Base-by-base conservation (phyloP, 2,113 vertebrate species). In the Chascanopsetta lugubris region DNA sequence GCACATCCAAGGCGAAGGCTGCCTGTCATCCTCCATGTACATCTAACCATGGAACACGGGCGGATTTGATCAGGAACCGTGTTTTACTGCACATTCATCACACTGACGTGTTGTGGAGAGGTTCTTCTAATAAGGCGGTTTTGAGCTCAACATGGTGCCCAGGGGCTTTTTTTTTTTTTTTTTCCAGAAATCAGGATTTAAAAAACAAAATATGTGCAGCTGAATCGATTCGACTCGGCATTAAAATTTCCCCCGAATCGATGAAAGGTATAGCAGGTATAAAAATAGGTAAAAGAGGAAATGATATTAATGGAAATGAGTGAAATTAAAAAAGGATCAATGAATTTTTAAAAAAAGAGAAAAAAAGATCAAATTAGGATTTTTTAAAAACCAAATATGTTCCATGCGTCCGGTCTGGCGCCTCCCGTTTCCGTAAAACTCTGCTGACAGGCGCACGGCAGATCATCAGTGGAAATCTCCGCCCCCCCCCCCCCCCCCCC, bases 391-490 rank as follows among this genome's bases (percentile, higher is more conserved):
- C 40, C 7, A 42, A 45, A 21, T 11, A 20, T 45, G 18, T 27
- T 48, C 59, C 26, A 51, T 3, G 30, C 29, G 40, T 60, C 56
- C 18, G 55, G 79, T 79, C 72, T 67, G 84, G 72, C 63, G 0
- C 69, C 72, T 85, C 61, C 70, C 63, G 71, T 71, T 80, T 82
- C n/a, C n/a, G 77, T 69, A 61, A 56, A 75, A 80, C 74, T 83
- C 89, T 87, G 79, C 90, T 79, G 90, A 92, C 80, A 77, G 91
- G 90, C 93, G 94, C 91, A 85, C 84, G 86, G 85, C 89, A 90
- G 92, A 96, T 95, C 95, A 95, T 91, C 91, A 71, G 86, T 91
- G 89, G 86, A 94, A 94, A 95, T 93, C 92, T 94, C 88, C 81
- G 87, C 82, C 92, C 89, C n/a, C 92, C 94, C 88, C 81, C 87